Base-by-base conservation (phyloP, 2,113 vertebrate genomes). In the Passer montanus region DNA sequence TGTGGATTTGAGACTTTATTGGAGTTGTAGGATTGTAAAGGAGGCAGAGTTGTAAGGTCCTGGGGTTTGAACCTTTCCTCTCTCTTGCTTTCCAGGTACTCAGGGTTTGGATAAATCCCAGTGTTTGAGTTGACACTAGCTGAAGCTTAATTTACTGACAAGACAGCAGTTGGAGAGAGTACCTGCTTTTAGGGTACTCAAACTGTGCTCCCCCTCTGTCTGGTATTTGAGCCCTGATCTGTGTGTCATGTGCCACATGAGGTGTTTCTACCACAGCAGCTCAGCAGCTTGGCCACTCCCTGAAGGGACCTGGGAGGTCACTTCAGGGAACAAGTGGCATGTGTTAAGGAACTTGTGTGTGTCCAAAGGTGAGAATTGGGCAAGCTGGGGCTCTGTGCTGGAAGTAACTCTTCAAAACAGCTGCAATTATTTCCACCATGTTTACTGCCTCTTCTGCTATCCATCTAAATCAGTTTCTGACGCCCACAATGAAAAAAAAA, bases 391-490 rank as follows among this genome's bases (percentile, higher is more conserved):
- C 56, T 77, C 44, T 81, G 1, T 35, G 23, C 35, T 72, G 21
- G 78, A 76, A 77, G 53, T 78, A 80, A 69, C 44, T 93, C 76
- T 84, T 87, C 33, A 62, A 60, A 66, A 66, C 37, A 52, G 19
- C 50, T 94, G 59, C 27, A 52, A 35, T 84, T 84, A 63, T 53
- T 47, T 60, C 76, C 55, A 81, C 44, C 44, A 24, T 58, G 49
- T 56, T 90, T 59, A 37, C 24, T 70, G 85, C 74, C 41, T 93
- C 72, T 73, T 91, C 60, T 1, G 0, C 66, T 92, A 39, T 75
- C 91, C 60, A 47, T 47, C 52, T 75, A 89, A 81, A 76, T 84
- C 67, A 53, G 50, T 80, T 95, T 94, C 55, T 91, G 80, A 96
- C 95, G 74, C 58, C 64, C 63, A 35, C 60, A 87, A 47, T 17